Base-by-base conservation (phyloP, 1,140 invertebrate genomes). In the Drosophila leontia region DNA sequence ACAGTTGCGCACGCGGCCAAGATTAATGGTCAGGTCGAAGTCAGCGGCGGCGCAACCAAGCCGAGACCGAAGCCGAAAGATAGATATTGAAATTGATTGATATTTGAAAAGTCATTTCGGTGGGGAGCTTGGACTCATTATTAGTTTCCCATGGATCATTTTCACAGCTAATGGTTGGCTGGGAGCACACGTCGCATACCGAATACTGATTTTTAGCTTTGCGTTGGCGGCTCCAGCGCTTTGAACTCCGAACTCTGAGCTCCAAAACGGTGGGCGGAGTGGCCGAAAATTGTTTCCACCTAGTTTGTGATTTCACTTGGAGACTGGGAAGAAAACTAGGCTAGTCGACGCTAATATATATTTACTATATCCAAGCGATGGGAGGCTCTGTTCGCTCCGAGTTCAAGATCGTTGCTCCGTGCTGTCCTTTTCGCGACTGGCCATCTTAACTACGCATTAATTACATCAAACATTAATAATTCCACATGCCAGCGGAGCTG, bases 371-470 rank as follows among this genome's bases (percentile, higher is more conserved):
- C 9, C 29, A 7, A 29, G 5, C 34, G 1, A 37, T 23, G 19
- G 3, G 0, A 1, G 19, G 34, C 35, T 41, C 3, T 15, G 19
- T 1, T 15, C 23, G 19, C 1, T 15, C 23, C 8, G 59, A 57
- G 13, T 47, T 56, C 41, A 34, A 48, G 71, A 48, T 68, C 39
- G 42, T 60, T 57, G 50, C 47, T 17, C 34, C 37, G 13, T 9
- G 11, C 45, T 56, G 45, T 60, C 56, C 58, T 59, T 72, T 70
- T 42, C 67, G n/a, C 69, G 23, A 35, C 53, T 72, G 78, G 70
- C 84, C 70, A 84, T 90, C 85, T 90, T 88, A 90, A 90, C 85
- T 90, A 90, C 78, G 81, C 85, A 88, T 88, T 90, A 90, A 90
- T 90, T 90, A 90, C 78, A 87, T 68, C 80, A 83, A 88, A 88